A percentile compares a stretch with the other conserved stretches of the same genome.
These are phyloP conservation scores for Manis crassicaudata DNA, from an alignment of 2,797 vertebrate species.

Conservation along the genomic window DNA sequence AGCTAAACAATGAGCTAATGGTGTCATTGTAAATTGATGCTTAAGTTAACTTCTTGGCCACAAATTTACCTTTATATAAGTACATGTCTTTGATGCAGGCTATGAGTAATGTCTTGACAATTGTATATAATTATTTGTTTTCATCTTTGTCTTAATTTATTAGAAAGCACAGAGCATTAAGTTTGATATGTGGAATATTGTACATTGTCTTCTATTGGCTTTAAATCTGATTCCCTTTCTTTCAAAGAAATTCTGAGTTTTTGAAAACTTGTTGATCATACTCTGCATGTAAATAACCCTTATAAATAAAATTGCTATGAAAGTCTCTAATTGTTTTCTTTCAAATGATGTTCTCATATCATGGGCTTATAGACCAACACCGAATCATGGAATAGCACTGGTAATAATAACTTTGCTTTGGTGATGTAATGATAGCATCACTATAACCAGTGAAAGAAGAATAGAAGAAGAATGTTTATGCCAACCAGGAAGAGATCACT, in stretches of 20 bases:
- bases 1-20: not conserved
- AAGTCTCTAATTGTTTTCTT: not conserved
- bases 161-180: not conserved
- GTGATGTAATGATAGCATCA: not conserved
- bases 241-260: not conserved
- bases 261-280: not conserved
- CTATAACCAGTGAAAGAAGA: not conserved
- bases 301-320: not conserved
- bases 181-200: not conserved
- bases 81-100: not conserved
- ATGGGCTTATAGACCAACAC: not conserved
- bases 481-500: not conserved
- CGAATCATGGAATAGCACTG: not conserved
- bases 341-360: not conserved
- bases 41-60: not conserved
- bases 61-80: not conserved
- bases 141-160: not conserved
- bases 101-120: not conserved
- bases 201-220: not conserved
- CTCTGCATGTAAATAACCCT: not conserved
- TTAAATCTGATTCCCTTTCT: not conserved
- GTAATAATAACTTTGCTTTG: not conserved
- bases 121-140: not conserved
- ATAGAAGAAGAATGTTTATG: not conserved
- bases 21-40: not conserved